Evolutionary conservation across 1,140 invertebrate species (phyloP).

Genomic region (Panulirus ornatus): DNA sequence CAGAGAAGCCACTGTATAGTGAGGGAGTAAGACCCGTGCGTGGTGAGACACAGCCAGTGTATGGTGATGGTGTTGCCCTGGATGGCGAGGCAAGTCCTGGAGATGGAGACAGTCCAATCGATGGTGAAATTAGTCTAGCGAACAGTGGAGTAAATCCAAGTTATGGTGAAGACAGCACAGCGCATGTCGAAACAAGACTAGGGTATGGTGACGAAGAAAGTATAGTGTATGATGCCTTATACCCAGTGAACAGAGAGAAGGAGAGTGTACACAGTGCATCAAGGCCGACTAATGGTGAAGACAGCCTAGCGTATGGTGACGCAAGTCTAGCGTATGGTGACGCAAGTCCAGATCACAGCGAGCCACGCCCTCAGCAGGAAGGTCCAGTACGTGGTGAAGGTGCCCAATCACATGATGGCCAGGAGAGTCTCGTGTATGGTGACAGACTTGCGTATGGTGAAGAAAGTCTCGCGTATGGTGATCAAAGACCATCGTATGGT

Average conservation of each 20-base stretch:
- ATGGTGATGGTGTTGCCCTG: no score
- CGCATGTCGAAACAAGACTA: background rate
- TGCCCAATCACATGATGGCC: no score
- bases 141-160: background rate
- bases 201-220: background rate
- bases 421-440: background rate
- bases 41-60: no score
- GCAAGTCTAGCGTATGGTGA: background rate
- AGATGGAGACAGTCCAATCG: background rate
- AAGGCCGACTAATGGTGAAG: no score
- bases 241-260: no score
- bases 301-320: background rate
- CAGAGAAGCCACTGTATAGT: no score
- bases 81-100: no score
- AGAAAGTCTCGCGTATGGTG: slow-evolving; percentile 9
- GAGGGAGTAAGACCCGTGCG: no score
- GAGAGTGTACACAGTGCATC: no score
- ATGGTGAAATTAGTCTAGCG: background rate
- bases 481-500: background rate
- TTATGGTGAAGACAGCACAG: no score
- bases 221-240: background rate
- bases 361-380: no score
- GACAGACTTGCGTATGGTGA: background rate
- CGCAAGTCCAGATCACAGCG: background rate
- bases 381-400: background rate